Conservation (phyloP, 2,888 invertebrate species). For the Eilema caniola region DNA sequence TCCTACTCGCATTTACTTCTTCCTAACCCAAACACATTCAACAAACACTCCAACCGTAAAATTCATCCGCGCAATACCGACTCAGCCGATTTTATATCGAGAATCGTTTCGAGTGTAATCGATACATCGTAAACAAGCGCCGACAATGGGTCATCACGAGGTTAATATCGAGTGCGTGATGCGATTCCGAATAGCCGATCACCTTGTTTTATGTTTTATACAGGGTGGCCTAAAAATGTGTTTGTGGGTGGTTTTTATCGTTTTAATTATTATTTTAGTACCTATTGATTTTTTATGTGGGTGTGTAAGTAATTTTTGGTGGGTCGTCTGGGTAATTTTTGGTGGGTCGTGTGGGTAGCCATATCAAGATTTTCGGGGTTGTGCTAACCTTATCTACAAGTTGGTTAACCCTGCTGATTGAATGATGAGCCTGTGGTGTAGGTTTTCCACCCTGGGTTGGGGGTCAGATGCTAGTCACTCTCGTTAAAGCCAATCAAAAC, state of each 20-base stretch:
- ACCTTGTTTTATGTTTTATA: conserved; percentile 12
- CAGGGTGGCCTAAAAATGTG: not conserved
- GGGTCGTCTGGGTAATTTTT: too few species aligned
- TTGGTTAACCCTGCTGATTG: too few species aligned
- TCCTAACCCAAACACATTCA: not conserved
- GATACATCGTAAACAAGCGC: conserved; percentile 15
- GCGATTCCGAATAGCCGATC: conserved; percentile 12
- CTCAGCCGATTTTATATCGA: conserved; percentile 7
- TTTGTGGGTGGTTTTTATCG: not conserved
- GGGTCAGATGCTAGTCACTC: too few species aligned
- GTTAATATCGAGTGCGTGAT: conserved; percentile 13
- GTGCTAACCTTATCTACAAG: too few species aligned
- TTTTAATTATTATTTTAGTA: conserved; percentile 2
- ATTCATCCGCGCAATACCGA: not conserved
- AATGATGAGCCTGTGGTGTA: too few species aligned
- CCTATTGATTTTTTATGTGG: not conserved
- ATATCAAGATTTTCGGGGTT: too few species aligned
- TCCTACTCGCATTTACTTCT: not conserved
- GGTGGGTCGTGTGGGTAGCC: too few species aligned
- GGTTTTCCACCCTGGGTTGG: too few species aligned
- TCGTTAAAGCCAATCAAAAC: too few species aligned
- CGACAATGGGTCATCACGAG: conserved; percentile 11
- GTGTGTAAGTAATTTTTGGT: not conserved
- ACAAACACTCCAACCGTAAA: conserved; percentile 6
- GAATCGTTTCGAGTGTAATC: conserved; percentile 14